phyloP scores from a whole-genome alignment of 2,888 invertebrate genomes.

The Geophilus truncorum region DNA sequence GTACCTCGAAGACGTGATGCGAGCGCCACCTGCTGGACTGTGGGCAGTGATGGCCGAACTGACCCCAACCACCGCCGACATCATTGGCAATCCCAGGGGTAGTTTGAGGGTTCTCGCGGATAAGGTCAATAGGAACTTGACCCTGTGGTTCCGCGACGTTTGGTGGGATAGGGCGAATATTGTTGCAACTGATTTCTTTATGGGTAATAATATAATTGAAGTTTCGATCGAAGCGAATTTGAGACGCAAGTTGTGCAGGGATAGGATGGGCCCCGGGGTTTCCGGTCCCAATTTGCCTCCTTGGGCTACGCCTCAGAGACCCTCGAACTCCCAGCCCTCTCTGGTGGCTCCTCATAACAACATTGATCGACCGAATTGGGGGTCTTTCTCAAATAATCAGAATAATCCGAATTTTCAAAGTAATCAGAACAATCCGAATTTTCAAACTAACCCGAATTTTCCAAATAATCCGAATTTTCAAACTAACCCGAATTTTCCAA shows the following conservation, averaged over 20 bases:
- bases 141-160: slow-evolving; percentile 57
- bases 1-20: slow-evolving; percentile 49
- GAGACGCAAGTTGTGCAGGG: slow-evolving; percentile 34
- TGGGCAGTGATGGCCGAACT: slow-evolving; percentile 69
- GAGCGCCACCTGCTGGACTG: slow-evolving; percentile 41
- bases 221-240: slow-evolving; percentile 52
- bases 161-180: slow-evolving; percentile 54
- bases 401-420: not conserved
- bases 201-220: slow-evolving; percentile 53
- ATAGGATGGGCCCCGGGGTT: not conserved
- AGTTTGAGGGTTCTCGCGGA: slow-evolving; percentile 63
- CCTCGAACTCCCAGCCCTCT: not conserved
- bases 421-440: too few relatives aligned
- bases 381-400: not conserved
- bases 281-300: not conserved
- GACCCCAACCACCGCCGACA: slow-evolving; percentile 61
- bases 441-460: too few relatives aligned
- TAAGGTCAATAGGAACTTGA: slow-evolving; percentile 63
- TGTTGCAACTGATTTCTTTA: slow-evolving; percentile 54
- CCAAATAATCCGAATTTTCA: too few relatives aligned
- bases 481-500: too few relatives aligned
- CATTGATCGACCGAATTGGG: not conserved
- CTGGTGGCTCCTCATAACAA: not conserved
- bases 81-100: slow-evolving; percentile 58
- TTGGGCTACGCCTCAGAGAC: not conserved